These are phyloP conservation scores for Sarcophilus harrisii DNA, from an alignment of 2,797 vertebrate genomes.

Conservation along the genomic window DNA sequence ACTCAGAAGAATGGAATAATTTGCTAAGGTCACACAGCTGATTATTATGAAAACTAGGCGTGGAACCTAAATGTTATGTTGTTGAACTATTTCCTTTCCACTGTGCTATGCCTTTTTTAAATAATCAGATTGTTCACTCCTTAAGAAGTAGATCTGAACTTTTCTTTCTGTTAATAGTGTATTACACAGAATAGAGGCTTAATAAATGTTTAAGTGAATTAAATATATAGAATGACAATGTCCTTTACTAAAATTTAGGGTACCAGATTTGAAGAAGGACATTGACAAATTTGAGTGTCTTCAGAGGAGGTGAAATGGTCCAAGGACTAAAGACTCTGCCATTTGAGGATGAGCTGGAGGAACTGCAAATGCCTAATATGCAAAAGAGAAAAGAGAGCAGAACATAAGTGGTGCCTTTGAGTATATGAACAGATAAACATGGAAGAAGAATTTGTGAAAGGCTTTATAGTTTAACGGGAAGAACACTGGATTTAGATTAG, in stretches of 20 bases:
- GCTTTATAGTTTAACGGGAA: neutral
- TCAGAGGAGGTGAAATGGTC: neutral
- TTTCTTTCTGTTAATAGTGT: neutral
- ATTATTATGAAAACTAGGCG: neutral
- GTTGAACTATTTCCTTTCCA: neutral
- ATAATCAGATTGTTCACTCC: neutral
- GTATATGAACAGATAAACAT: neutral
- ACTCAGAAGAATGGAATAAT: neutral
- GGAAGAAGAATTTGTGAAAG: neutral
- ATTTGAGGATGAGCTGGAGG: neutral
- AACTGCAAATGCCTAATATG: neutral
- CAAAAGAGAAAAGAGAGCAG: neutral
- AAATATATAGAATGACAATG: neutral
- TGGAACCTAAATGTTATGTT: neutral
- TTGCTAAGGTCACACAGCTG: neutral
- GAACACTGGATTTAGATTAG: neutral
- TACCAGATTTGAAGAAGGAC: neutral
- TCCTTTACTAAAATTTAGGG: neutral
- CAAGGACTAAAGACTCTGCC: neutral
- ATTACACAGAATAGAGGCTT: neutral
- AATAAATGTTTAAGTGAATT: neutral
- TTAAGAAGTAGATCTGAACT: neutral
- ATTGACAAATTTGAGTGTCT: neutral
- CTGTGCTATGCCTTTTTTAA: neutral
- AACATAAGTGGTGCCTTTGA: neutral